Percentiles rank a stretch among this genome's conserved stretches.
Conservation (phyloP, 2,113 vertebrate species). For the Brachypodius melanocephalos region DNA sequence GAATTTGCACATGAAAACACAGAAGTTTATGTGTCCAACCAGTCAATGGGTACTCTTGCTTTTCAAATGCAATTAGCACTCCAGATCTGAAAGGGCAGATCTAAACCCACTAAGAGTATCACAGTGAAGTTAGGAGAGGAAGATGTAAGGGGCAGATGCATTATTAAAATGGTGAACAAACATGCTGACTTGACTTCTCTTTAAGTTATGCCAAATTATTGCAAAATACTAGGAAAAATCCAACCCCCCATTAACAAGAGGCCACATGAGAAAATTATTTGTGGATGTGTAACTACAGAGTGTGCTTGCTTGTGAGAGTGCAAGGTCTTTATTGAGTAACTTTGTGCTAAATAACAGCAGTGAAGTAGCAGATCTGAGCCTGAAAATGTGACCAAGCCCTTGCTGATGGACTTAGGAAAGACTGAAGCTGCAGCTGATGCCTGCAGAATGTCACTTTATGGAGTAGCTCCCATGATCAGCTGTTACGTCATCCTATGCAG, state of each 20-base stretch:
- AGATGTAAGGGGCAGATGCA: neutral
- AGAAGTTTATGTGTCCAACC: neutral
- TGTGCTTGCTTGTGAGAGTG: neutral
- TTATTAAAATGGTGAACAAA: neutral
- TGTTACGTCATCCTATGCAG: neutral
- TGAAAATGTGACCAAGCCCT: neutral
- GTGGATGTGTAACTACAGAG: neutral
- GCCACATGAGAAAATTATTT: neutral
- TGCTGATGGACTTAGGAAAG: neutral
- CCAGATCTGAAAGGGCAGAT: neutral
- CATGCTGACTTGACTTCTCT: neutral
- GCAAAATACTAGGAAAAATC: neutral
- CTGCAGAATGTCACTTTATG: neutral
- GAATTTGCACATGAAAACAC: neutral
- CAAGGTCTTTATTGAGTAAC: neutral
- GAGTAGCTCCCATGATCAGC: neutral
- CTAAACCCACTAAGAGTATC: neutral
- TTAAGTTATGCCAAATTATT: neutral
- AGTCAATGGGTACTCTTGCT: neutral
- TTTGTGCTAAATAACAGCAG: neutral
- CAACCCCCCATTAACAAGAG: neutral
- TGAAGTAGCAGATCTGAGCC: neutral
- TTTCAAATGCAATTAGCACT: neutral
- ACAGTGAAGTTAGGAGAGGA: neutral
- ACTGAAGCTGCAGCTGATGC: neutral